phyloP scores from a whole-genome alignment of 2,797 vertebrate genomes.

The Ctenochaetus hawaiiensis region DNA sequence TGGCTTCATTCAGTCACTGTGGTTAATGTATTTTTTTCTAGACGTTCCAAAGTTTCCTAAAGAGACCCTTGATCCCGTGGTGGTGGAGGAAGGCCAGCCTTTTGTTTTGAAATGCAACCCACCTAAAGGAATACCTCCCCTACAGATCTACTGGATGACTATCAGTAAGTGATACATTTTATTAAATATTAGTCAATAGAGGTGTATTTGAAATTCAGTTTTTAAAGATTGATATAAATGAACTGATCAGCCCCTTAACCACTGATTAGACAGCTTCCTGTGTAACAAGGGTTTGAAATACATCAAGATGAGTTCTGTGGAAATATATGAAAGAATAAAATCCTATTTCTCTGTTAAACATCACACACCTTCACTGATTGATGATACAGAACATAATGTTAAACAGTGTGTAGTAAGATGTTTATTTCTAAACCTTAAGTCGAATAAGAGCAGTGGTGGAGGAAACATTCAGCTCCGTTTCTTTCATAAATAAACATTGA shows the following conservation, averaged over 20 bases:
- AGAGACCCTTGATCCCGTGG: conserved; percentile 91
- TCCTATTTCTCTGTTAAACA: not conserved
- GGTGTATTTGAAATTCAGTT: no score
- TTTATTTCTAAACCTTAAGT: not conserved
- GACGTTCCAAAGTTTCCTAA: conserved; percentile 97
- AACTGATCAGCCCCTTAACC: no score
- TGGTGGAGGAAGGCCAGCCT: conserved; percentile 92
- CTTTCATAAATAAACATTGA: not conserved
- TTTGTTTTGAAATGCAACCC: conserved; percentile 92
- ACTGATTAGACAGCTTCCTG: no score
- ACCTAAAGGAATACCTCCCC: conserved; percentile 92
- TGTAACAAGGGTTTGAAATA: not conserved
- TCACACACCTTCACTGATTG: not conserved
- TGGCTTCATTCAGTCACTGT: not conserved
- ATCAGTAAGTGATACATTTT: conserved; percentile 86
- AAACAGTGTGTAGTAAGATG: not conserved
- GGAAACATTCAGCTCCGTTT: not conserved
- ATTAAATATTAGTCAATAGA: no score
- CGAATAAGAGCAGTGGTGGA: not conserved
- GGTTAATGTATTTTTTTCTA: conserved; percentile 63
- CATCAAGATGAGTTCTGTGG: not conserved
- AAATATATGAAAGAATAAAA: not conserved
- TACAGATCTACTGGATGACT: conserved; percentile 99
- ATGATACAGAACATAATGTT: not conserved
- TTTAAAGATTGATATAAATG: no score